phyloP scores from a whole-genome alignment of 2,797 vertebrate genomes.

The Lagocephalus sceleratus region DNA sequence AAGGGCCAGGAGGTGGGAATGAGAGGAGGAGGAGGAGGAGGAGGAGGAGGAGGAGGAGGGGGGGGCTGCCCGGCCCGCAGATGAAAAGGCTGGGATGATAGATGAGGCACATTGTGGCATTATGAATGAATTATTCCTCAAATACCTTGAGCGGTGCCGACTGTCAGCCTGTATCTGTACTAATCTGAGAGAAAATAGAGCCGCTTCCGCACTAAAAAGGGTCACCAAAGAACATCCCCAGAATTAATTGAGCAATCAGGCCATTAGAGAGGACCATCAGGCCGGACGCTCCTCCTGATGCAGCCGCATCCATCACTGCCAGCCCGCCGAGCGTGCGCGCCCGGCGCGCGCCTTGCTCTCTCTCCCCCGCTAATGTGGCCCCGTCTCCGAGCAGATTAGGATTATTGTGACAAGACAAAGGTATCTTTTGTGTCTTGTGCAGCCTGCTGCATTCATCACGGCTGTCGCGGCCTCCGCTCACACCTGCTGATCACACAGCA shows the following conservation, averaged over 20 bases:
- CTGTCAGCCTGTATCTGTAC: constrained; percentile 92
- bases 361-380: constrained; percentile 42
- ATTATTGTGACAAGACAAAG: constrained; percentile 79
- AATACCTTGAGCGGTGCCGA: constrained; percentile 94
- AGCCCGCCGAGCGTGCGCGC: constrained; percentile 9
- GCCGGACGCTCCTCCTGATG: constrained; percentile 61
- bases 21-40: too few species aligned
- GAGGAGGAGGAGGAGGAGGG: too few species aligned
- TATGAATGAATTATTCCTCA: constrained; percentile 98
- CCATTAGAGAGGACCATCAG: constrained; percentile 86
- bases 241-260: constrained; percentile 96
- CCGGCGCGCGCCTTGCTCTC: constrained; percentile 1
- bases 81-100: constrained; percentile 83
- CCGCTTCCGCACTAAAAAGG: constrained; percentile 85
- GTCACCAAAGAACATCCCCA: constrained; percentile 56
- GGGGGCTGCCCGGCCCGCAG: constrained; percentile 69
- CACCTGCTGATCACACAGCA: constrained; percentile 37
- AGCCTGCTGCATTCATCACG: constrained; percentile 64
- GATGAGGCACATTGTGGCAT: constrained; percentile 90
- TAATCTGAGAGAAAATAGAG: constrained; percentile 94
- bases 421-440: constrained; percentile 66
- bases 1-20: constrained; percentile 77
- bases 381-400: constrained; percentile 71
- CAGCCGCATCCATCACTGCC: constrained; percentile 82
- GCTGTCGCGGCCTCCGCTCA: constrained; percentile 56